phyloP scores from a whole-genome alignment of 1,140 invertebrate species.

The Tetramorium parvispinum region DNA sequence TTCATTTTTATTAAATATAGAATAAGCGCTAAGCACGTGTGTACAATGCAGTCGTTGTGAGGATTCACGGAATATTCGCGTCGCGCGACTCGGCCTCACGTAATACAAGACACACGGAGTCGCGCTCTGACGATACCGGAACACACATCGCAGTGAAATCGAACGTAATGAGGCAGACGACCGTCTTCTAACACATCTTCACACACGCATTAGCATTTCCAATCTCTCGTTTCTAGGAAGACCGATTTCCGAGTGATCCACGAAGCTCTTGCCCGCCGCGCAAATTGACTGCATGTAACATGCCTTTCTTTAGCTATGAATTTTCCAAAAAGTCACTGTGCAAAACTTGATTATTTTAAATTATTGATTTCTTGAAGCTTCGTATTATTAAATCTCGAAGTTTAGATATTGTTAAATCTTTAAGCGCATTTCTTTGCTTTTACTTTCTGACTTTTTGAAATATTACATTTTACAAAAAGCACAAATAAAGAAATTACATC shows the following conservation, averaged over 20 bases:
- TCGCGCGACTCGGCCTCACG: conserved; percentile 5
- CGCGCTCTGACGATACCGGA: conserved; percentile 63
- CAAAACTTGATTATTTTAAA: background rate
- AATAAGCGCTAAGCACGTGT: background rate
- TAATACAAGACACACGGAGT: conserved; percentile 36
- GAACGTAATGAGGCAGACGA: conserved; percentile 54
- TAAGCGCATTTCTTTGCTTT: background rate
- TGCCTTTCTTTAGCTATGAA: background rate
- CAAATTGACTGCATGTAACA: background rate
- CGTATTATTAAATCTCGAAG: background rate
- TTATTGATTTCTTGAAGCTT: background rate
- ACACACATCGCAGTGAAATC: conserved; percentile 63
- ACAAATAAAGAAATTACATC: background rate
- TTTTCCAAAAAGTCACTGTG: background rate
- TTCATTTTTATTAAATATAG: background rate
- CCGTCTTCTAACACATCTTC: conserved; percentile 37
- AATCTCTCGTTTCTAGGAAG: conserved; percentile 23
- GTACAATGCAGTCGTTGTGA: background rate
- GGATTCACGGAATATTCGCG: conserved; percentile 7
- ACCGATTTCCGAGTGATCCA: background rate
- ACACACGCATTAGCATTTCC: conserved; percentile 19
- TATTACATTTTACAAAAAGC: background rate
- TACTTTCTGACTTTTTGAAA: background rate
- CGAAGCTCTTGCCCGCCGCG: background rate
- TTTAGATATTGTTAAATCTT: background rate